Evolutionary conservation across 2,113 vertebrate species (phyloP).

Genomic region (Cygnus atratus): DNA sequence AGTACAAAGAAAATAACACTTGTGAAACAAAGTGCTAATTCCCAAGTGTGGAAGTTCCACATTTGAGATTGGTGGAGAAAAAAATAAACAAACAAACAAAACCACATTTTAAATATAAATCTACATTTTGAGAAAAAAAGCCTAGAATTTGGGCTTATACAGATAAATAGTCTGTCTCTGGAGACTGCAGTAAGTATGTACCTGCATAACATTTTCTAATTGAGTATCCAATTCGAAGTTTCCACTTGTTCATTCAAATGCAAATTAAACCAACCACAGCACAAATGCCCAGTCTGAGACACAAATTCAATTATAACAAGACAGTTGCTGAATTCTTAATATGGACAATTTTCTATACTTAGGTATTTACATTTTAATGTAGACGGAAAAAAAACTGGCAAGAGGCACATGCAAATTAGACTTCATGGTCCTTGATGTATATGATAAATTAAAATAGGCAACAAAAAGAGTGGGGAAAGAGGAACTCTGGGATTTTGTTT

Average conservation of each 20-base stretch:
- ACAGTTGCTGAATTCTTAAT: slow-evolving; percentile 26
- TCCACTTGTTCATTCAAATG: slow-evolving; percentile 48
- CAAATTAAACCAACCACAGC: slow-evolving; percentile 33
- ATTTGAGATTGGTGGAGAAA: background rate
- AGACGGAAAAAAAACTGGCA: background rate
- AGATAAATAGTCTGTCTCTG: background rate
- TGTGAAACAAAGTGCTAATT: background rate
- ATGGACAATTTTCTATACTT: background rate
- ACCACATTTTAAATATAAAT: background rate
- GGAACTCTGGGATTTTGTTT: background rate
- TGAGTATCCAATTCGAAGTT: slow-evolving; percentile 47
- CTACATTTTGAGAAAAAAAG: background rate
- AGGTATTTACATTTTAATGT: background rate
- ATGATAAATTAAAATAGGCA: background rate
- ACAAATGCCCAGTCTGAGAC: slow-evolving; percentile 13
- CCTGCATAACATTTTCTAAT: slow-evolving; percentile 33
- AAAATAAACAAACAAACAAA: background rate
- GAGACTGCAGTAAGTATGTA: background rate
- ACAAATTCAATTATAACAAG: slow-evolving; percentile 58
- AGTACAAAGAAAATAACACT: background rate
- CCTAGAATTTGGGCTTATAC: background rate
- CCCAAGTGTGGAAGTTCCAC: background rate
- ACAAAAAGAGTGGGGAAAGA: background rate
- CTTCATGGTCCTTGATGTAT: background rate
- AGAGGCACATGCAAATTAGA: background rate